Percentiles rank a stretch among this genome's conserved stretches.
Conservation (phyloP, 2,888 invertebrate genomes). For the Drosophila meridionalis region DNA sequence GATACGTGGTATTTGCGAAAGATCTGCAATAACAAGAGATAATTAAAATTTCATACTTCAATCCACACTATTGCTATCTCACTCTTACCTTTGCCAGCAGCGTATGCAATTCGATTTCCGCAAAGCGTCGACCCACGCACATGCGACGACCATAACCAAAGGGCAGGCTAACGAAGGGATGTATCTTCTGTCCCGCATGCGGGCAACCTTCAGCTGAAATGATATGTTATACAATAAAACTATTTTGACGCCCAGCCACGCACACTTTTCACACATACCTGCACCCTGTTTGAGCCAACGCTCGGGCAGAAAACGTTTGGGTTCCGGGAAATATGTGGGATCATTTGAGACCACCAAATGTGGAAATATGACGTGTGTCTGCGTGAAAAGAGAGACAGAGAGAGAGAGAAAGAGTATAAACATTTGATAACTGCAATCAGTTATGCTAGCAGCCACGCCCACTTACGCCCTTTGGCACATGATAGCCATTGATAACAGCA, state of each 20-base stretch:
- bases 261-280: constrained; percentile 63
- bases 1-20: constrained; percentile 90
- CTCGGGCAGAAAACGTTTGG: constrained; percentile 90
- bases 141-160: constrained; percentile 92
- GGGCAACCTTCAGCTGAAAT: constrained; percentile 73
- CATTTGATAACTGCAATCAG: neutral
- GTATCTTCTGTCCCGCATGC: constrained; percentile 87
- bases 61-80: neutral
- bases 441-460: constrained; percentile 2
- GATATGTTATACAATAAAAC: neutral
- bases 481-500: constrained; percentile 90
- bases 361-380: constrained; percentile 93
- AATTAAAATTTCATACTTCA: constrained; percentile 23
- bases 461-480: constrained; percentile 92
- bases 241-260: neutral
- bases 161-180: constrained; percentile 91
- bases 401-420: neutral
- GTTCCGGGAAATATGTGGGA: constrained; percentile 90
- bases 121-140: constrained; percentile 92
- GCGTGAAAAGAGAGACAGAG: constrained; percentile 34
- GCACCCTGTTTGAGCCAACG: constrained; percentile 89
- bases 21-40: constrained; percentile 86
- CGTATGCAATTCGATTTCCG: constrained; percentile 91
- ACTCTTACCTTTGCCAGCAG: constrained; percentile 89
- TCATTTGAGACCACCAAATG: constrained; percentile 91